phyloP scores from a whole-genome alignment of 2,888 invertebrate genomes.

The Agrochola litura region DNA sequence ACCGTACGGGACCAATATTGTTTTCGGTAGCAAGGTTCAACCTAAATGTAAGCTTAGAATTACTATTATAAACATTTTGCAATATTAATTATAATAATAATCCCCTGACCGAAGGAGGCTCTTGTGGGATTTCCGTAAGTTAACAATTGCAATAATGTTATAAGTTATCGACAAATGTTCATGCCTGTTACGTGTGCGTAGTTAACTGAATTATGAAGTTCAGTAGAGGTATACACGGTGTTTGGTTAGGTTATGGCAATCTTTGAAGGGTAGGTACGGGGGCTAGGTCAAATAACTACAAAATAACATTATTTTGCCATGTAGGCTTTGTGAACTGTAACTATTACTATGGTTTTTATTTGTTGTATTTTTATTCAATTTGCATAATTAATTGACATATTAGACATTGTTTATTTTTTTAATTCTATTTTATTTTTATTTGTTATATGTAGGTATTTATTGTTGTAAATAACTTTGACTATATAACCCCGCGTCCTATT shows the following conservation, averaged over 20 bases:
- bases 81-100: conserved; percentile 17
- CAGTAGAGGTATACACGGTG: not conserved
- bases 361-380: not conserved
- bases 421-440: not conserved
- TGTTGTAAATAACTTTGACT: not conserved
- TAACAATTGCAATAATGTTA: conserved; percentile 38
- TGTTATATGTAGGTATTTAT: not conserved
- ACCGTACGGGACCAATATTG: not conserved
- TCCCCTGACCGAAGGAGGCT: conserved; percentile 1
- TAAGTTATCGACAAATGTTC: conserved; percentile 43
- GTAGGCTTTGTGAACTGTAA: not conserved
- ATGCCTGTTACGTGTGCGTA: conserved; percentile 2
- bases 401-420: no score
- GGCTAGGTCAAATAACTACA: not conserved
- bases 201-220: conserved; percentile 37
- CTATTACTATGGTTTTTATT: not conserved
- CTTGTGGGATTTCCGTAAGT: conserved; percentile 14
- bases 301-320: not conserved
- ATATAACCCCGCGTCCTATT: no score
- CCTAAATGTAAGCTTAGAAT: not conserved
- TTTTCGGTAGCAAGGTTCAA: not conserved
- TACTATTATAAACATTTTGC: not conserved
- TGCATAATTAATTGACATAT: no score
- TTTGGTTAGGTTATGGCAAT: conserved; percentile 5
- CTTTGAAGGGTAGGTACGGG: not conserved